Evolutionary conservation across 2,797 vertebrate species (phyloP).

Genomic region (Mus caroli): DNA sequence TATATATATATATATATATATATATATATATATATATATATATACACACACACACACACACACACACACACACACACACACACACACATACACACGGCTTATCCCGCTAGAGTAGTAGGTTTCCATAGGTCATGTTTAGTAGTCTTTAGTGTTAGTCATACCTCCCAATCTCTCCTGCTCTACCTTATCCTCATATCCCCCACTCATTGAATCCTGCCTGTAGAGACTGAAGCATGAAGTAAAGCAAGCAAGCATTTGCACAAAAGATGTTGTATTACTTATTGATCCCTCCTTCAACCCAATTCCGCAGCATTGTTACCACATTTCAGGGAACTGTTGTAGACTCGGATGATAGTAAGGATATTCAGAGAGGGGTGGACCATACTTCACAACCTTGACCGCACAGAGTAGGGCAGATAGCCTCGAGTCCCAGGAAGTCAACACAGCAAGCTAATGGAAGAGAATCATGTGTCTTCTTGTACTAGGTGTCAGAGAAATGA

Average conservation of each 20-base stretch:
- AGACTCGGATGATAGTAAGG: neutral
- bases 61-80: no score
- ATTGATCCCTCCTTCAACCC: neutral
- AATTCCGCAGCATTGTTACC: neutral
- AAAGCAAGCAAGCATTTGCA: neutral
- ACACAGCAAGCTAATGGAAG: neutral
- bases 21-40: no score
- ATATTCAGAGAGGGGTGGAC: neutral
- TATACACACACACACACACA: no score
- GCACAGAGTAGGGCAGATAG: rapidly evolving
- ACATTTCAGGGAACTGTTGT: neutral
- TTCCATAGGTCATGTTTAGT: no score
- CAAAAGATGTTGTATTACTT: neutral
- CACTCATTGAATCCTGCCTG: no score
- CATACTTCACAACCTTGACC: neutral
- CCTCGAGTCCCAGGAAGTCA: neutral
- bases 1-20: no score
- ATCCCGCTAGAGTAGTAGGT: no score
- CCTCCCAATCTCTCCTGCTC: no score
- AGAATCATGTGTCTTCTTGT: neutral
- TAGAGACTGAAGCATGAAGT: neutral
- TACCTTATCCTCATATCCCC: no score
- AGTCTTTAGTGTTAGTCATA: no score
- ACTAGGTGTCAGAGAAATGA: neutral
- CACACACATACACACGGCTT: no score